Base-by-base conservation (phyloP, 2,113 vertebrate genomes). In the Gavia stellata region DNA sequence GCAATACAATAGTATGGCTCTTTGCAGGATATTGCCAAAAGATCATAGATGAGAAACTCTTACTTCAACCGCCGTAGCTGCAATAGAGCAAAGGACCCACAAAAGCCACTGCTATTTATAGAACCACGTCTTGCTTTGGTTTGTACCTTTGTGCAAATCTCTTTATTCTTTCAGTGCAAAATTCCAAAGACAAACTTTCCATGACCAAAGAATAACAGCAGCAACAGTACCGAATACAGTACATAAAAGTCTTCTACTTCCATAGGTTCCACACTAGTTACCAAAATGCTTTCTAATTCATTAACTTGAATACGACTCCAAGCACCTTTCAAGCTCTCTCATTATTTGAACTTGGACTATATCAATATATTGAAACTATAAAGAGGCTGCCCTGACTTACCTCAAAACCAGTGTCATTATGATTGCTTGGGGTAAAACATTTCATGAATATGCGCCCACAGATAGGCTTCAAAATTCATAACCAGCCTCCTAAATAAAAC, bases 1-100 rank as follows among this genome's bases (percentile, higher is more conserved):
- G 82, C 25, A 25, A 45, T 94, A 96, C 82, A 95, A 93, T 85
- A 88, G 91, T 29, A 47, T 9, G 75, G 80, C 75, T 96, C 72
- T 84, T 68, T 4, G 68, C 92, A 81, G 82, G 92, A 72, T 94
- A 92, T 78, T 86, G 93, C 92, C 70, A 49, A 66, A 82, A 88
- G 95, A 90, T 85, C 83, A 15, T 7, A 94, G 77, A 81, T 31
- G 71, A 95, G 80, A 74, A 78, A 52, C 66, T 84, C 47, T 63
- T 18, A 20, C 59, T 84, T 92, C 44, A 52, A 1, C 65, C 0
- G 2, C 65, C 34, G 6, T 40, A 83, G 89, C 87, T 75, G 89
- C 42, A 47, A 23, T 0, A 18, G 33, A 88, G 91, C 66, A 83
- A 38, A 79, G 77, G 59, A 44, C 15, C 42, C 62, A 5, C 68